Base-by-base conservation (phyloP, 1,140 invertebrate genomes). In the Aphelinus atriplicis region DNA sequence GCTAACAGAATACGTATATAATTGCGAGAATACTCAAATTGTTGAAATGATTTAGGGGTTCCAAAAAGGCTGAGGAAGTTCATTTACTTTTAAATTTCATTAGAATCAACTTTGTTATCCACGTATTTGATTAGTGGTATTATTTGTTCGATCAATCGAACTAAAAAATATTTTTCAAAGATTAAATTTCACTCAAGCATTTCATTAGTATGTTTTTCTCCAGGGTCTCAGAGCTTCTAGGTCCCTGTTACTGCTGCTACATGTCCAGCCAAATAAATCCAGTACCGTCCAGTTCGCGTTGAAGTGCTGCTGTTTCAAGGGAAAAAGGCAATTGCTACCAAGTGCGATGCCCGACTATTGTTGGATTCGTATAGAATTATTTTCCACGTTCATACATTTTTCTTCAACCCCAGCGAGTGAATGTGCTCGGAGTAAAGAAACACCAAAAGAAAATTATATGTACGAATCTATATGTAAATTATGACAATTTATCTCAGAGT, bases 281-380 rank as follows among this genome's bases (percentile, higher is more conserved):
- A 84, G 83, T 84, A 81, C 85, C 86, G 85, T 87, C 86, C 85
- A 84, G 78, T 78, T 83, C 81, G 77, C 78, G 78, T 80, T 84
- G 78, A 80, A 76, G 47, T 56, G 42, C 58, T 61, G 9, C 64
- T 61, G 51, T 55, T 62, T 3, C 7, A 58, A 62, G n/a, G 50
- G 7, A 68, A 68, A 2, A 58, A 56, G 42, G 45, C 42, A 50
- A 65, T 63, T 63, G n/a, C 60, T 7, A 47, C 3, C 6, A 56
- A 9, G 46, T 45, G 26, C 50, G 46, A 60, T 7, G 43, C 48
- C 4, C 50, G 3, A 62, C 26, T 60, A 5, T 63, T 57, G 6
- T 70, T 65, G 55, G 48, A 43, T 69, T 68, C 45, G 9, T 60
- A 69, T 4, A 4, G 7, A 56, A 42, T 74, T 67, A 67, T 74